Base-by-base conservation (phyloP, 2,113 vertebrate genomes). In the Puntigrus tetrazona region DNA sequence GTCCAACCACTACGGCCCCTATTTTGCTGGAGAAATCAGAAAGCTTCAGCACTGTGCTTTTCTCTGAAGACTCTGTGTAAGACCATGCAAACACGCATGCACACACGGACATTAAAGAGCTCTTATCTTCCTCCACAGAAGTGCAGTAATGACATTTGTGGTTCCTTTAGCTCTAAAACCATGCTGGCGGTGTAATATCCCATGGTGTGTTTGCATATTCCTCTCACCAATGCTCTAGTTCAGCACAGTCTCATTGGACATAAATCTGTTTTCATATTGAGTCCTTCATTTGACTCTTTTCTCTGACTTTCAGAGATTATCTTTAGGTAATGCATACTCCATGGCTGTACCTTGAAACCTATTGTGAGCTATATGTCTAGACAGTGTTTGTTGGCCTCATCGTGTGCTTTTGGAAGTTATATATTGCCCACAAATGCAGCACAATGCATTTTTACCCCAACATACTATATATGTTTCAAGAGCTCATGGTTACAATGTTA, bases 41-140 rank as follows among this genome's bases (percentile, higher is more conserved):
- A 29, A 93, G 94, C 85, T 94, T 95, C 20, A 91, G 90, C 90
- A 90, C 91, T 0, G 86, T 94, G 78, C 93, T 91, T 80, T 96
- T 97, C 90, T 91, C 92, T 2, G 96, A 97, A 85, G 95, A 96
- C 45, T 88, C 91, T 1, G 93, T 97, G 97, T 98, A 94, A 95
- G 96, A 41, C 5, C 18, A 1, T 20, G 31, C 27, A 70, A 25
- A 57, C 74, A 85, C 78, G 25, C 50, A 63, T 25, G 45, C 67
- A 47, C 77, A 74, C 38, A 47, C 22, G 29, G 38, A 34, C 67
- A 84, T 43, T 52, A 36, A 63, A 55, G 13, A 43, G 34, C 72
- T 74, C 65, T 85, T 43, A 79, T 63, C 31, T 78, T 77, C 13
- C 36, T 25, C 36, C 0, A 29, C 0, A 2, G 70, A 65, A 31